Conservation (phyloP, 2,888 invertebrate genomes). For the Sclerodermus sp. region DNA sequence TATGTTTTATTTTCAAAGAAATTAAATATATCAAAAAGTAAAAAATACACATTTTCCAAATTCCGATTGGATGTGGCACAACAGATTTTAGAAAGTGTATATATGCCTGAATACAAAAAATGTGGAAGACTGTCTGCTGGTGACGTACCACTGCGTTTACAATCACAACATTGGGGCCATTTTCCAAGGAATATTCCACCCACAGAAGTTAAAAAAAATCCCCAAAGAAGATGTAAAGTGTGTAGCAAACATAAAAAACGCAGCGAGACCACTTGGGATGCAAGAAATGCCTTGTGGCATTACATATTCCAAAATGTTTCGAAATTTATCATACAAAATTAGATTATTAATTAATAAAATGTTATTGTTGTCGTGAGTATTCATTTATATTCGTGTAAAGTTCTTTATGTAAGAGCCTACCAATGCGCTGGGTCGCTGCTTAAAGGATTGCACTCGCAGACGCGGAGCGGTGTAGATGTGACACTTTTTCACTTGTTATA, state of each 20-base stretch:
- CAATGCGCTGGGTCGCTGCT: conserved; percentile 4
- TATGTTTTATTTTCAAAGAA: neutral
- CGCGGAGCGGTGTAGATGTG: no score
- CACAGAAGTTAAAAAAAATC: conserved; percentile 9
- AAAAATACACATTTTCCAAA: no score
- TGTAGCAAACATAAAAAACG: conserved; percentile 20
- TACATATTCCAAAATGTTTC: no score
- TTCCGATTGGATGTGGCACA: no score
- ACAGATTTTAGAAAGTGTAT: no score
- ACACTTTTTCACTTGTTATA: no score
- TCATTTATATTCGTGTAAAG: conserved; percentile 8
- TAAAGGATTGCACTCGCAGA: conserved; percentile 1
- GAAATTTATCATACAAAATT: conserved; percentile 1
- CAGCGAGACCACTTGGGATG: conserved; percentile 20
- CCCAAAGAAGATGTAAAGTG: conserved; percentile 10
- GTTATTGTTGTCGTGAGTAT: conserved; percentile 3
- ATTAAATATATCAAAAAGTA: no score
- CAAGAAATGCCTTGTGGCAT: conserved; percentile 13
- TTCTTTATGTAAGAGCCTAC: conserved; percentile 7
- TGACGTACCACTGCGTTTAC: no score
- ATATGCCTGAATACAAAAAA: no score
- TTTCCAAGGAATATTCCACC: no score
- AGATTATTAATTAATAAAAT: conserved; percentile 7
- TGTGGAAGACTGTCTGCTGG: no score
- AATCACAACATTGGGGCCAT: no score